Base-by-base conservation (phyloP, 2,888 invertebrate genomes). In the Troides oblongomaculatus region DNA sequence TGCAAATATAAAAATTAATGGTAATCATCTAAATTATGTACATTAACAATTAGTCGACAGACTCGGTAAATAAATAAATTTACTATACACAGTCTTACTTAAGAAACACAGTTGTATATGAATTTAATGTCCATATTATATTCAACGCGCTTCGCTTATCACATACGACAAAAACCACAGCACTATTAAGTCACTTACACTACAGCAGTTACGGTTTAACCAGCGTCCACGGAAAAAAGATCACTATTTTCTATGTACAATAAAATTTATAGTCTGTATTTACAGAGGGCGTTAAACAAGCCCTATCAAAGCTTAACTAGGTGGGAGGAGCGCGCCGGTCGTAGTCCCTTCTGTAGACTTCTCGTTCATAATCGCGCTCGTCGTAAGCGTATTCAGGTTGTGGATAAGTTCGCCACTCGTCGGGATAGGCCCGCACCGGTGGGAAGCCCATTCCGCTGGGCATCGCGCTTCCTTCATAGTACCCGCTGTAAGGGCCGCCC, bases 241-340 rank as follows among this genome's bases (percentile, higher is more conserved):
- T 83, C 74, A 81, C 83, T 82, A 80, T 76, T 77, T 75, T 78
- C 77, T 91, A 91, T 90, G 85, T 91, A 90, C 89, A 90, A 76
- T 78, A 75, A 79, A 80, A 80, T 78, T 79, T 84, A 84, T 78
- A 83, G 71, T 72, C 72, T 78, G 78, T 89, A 90, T 90, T 83
- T 90, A 90, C 90, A 90, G 77, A 66, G 73, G 74, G 74, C 71
- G 64, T 73, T 66, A 56, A 21, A 57, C 68, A 61, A 71, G 66
- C 66, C 60, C 71, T 43, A 56, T 30, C 14, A 8, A 30, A 66
- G 67, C 64, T 71, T 67, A 73, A 75, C 84, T 88, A 92, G 68
- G 94, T 93, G 25, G 94, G 94, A 56, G 94, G 94, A 71, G 94
- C 94, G 74, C 95, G 93, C 72, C 95, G 90, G 78, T 95, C 95